Evolutionary conservation across 2,888 invertebrate genomes (phyloP), one percentile per base, ranked within the genome.

Genomic region (Drosophila bunnanda): DNA sequence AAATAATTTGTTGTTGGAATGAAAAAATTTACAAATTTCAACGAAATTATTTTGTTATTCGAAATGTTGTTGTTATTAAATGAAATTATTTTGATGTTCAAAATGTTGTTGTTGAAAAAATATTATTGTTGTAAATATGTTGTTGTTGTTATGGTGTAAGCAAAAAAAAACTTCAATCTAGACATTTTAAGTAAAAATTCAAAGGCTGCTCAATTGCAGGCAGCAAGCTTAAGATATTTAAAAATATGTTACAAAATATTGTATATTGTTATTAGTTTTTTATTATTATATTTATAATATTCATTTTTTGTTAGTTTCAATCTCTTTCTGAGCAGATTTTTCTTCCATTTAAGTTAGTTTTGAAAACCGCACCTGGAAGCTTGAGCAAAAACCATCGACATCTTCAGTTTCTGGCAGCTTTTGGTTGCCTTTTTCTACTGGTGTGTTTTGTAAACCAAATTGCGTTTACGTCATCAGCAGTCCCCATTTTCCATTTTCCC

Each of bases 401-500:
- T 50, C 65, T 52, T 25, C 22, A 38, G 62, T 34, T 48, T 25
- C 22, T 15, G 30, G 9, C 48, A 34, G 13, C 44, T 44, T 17
- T 64, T 17, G 15, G n/a, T n/a, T 62, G 32, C 32, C 43, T 43
- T 22, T 13, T 43, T 43, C 41, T 46, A 32, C 66, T 44, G 17
- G 0, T 46, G 46, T 60, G 53, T 70, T 57, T 59, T 39, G 32
- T 52, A 79, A 76, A 56, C 53, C 57, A 65, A 69, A 72, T 66
- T 57, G 54, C 65, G 57, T 82, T 71, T 77, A 66, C 64, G 60
- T 76, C 77, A 71, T 72, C 60, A 48, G 48, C 60, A 65, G 72
- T 32, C 20, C 48, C 36, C 52, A 12, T 30, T 10, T 13, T 7
- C 25, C 54, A 30, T 59, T 38, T 32, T 10, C 20, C 46, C 25